Conservation (phyloP, 2,797 vertebrate species). For the Tachyglossus aculeatus region DNA sequence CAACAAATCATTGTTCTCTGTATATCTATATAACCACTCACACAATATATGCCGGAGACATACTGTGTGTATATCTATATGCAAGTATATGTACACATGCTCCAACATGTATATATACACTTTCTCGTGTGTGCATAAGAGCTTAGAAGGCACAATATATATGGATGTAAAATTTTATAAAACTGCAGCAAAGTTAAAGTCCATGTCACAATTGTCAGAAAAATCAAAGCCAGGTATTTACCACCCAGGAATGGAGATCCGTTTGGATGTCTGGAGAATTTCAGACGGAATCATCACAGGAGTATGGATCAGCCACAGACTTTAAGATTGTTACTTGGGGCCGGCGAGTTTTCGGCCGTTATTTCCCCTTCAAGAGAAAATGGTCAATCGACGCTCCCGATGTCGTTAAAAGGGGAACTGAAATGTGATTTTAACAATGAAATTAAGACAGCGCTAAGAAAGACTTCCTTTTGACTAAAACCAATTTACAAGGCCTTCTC, state of each 20-base stretch:
- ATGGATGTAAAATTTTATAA: conserved; percentile 61
- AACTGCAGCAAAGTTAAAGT: conserved; percentile 65
- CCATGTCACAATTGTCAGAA: conserved; percentile 48
- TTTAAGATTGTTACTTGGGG: conserved; percentile 54
- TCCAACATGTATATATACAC: conserved; percentile 62
- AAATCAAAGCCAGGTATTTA: conserved; percentile 27
- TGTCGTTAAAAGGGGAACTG: conserved; percentile 55
- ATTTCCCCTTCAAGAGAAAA: conserved; percentile 53
- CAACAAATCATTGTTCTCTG: conserved; percentile 64
- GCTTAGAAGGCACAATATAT: conserved; percentile 65
- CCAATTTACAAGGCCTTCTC: conserved; percentile 8
- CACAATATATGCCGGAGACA: conserved; percentile 56
- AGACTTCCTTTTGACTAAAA: not conserved
- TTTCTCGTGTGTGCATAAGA: conserved; percentile 63
- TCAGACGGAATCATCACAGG: conserved; percentile 7
- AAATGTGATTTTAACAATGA: conserved; percentile 3
- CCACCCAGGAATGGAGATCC: not conserved
- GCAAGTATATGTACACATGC: conserved; percentile 64
- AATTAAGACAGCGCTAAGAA: conserved; percentile 7
- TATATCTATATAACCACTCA: conserved; percentile 55
- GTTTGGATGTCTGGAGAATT: not conserved
- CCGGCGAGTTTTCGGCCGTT: conserved; percentile 42
- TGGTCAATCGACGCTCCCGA: conserved; percentile 21
- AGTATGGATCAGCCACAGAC: conserved; percentile 46
- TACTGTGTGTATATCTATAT: conserved; percentile 57